Evolutionary conservation across 2,888 invertebrate genomes (phyloP).

Genomic region (Rhaphigaster nebulosa): DNA sequence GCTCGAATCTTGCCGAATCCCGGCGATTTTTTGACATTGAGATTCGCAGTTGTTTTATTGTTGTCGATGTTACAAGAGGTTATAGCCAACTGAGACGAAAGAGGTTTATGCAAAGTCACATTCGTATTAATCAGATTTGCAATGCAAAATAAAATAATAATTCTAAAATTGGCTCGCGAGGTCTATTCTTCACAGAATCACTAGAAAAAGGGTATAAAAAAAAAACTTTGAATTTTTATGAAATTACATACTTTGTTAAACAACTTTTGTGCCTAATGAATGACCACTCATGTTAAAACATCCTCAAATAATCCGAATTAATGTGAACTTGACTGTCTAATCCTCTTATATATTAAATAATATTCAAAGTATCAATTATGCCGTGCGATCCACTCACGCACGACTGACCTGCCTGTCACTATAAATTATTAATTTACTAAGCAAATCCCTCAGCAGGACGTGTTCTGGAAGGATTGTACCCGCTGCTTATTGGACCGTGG

Average conservation of each 20-base stretch:
- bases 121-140: too few species aligned
- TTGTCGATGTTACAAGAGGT: too few species aligned
- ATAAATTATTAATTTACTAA: neutral
- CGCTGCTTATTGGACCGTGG: neutral
- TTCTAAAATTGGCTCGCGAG: too few species aligned
- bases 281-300: neutral
- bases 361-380: neutral
- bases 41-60: too few species aligned
- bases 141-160: too few species aligned
- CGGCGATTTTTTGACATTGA: too few species aligned
- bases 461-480: slow-evolving; percentile 14
- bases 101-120: too few species aligned
- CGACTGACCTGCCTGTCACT: neutral
- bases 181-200: too few species aligned
- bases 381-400: neutral
- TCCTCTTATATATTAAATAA: neutral
- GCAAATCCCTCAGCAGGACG: neutral
- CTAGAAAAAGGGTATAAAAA: too few species aligned
- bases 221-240: too few species aligned
- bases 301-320: neutral
- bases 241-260: neutral
- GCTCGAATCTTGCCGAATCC: too few species aligned
- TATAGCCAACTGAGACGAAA: too few species aligned
- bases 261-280: neutral
- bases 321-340: neutral